These are phyloP conservation scores for Penaeus chinensis DNA, from an alignment of 1,140 invertebrate genomes.

Conservation along the genomic window DNA sequence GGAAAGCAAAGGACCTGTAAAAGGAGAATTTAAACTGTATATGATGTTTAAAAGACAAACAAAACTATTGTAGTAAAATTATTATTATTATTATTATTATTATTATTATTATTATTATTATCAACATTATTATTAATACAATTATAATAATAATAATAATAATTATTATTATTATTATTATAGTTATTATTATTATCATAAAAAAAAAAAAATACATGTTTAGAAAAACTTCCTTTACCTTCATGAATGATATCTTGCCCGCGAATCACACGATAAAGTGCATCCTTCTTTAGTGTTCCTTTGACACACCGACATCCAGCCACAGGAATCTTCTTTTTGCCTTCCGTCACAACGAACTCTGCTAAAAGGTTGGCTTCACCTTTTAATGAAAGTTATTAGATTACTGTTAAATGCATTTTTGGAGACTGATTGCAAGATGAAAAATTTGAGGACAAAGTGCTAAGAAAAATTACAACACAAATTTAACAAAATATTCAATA, in stretches of 20 bases:
- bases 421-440: background rate
- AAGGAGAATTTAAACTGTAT: background rate
- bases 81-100: no score
- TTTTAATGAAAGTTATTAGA: slow-evolving; percentile 66
- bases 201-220: background rate
- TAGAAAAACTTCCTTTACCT: slow-evolving; percentile 72
- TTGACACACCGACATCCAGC: slow-evolving; percentile 88
- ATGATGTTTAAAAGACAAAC: background rate
- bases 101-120: no score
- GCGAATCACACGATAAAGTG: slow-evolving; percentile 78
- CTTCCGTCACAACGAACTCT: slow-evolving; percentile 85
- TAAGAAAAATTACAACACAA: no score
- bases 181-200: no score
- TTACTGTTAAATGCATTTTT: slow-evolving; percentile 21
- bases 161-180: no score
- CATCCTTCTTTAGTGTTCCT: slow-evolving; percentile 80
- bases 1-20: slow-evolving; percentile 78
- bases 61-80: no score
- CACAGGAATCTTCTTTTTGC: slow-evolving; percentile 84
- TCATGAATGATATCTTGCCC: slow-evolving; percentile 78
- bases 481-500: no score
- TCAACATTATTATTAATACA: no score
- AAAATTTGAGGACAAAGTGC: no score
- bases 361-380: slow-evolving; percentile 89
- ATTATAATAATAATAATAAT: no score